Percentiles rank a stretch among this genome's conserved stretches.
phyloP scores from a whole-genome alignment of 2,888 invertebrate genomes.

The Harmothoe impar region DNA sequence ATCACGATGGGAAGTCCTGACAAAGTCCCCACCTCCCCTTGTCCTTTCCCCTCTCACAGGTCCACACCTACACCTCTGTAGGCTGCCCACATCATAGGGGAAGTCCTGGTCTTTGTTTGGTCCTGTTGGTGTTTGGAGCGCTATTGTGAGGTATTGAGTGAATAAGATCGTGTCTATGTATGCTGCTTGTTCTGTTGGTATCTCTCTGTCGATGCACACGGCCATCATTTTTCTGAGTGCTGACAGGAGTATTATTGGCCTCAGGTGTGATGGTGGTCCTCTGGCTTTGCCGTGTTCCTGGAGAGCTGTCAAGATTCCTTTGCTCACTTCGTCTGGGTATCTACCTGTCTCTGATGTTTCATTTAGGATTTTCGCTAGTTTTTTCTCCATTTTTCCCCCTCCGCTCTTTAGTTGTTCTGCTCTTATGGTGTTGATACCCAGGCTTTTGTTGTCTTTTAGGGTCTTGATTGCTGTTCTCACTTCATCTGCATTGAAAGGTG shows the following conservation, averaged over 20 bases:
- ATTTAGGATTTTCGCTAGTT: constrained; percentile 1
- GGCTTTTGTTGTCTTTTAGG: constrained; percentile 60
- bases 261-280: constrained; percentile 53
- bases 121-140: no score
- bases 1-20: no score
- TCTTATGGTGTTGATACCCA: constrained; percentile 18
- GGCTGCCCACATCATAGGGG: no score
- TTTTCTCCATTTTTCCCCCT: not conserved
- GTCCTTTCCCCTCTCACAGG: no score
- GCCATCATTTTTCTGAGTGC: constrained; percentile 21
- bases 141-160: no score
- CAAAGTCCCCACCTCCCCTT: no score
- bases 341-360: not conserved
- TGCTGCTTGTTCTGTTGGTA: not conserved
- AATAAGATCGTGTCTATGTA: no score
- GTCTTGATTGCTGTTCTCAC: constrained; percentile 43
- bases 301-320: constrained; percentile 51
- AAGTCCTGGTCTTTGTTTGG: no score
- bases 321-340: constrained; percentile 4
- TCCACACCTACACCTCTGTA: no score
- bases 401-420: constrained; percentile 56
- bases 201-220: not conserved
- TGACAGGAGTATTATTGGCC: not conserved
- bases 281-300: constrained; percentile 40
- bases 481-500: constrained; percentile 46